Base-by-base conservation (phyloP, 2,113 vertebrate genomes). In the Ophthalmolycus amberensis region DNA sequence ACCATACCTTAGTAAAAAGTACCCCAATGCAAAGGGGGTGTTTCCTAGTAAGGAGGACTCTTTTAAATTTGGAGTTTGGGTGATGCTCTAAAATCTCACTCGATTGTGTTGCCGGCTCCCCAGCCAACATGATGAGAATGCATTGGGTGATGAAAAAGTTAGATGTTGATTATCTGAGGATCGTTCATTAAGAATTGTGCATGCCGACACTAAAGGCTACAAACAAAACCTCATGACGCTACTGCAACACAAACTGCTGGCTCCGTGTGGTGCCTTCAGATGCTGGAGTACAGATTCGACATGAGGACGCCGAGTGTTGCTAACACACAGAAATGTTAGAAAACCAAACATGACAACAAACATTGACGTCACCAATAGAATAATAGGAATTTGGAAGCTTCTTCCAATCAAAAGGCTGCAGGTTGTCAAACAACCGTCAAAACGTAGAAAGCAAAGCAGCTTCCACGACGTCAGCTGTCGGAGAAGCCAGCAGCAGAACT, bases 1-100 rank as follows among this genome's bases (percentile, higher is more conserved):
- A 73, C 76, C 40, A 66, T 52, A 70, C 68, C 62, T 80, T 40
- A 76, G 67, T 76, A 56, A 80, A 81, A 77, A 79, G 77, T 18
- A 72, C 68, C 64, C 46, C 18, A 66, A 44, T 65, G n/a, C 11
- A 66, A 18, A 71, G n/a, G 34, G 9, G 34, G 1, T 11, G 50
- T 66, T 84, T 71, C 56, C 42, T 34, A 54, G 4, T 25, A 40
- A 52, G 62, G 38, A 22, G 48, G 38, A 22, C 65, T 27, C 4
- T 44, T 48, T 16, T 27, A 71, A 27, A 46, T 37, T 6, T 42
- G 44, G 8, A 34, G 14, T 66, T 60, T 37, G 63, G 2, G 9
- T 60, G n/a, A 20, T 71, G 71, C n/a, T 34, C 34, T 34, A 29
- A 34, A 72, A 56, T 58, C 22, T 10, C 32, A 40, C 15, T 25